Evolutionary conservation across 2,888 invertebrate species (phyloP).

Genomic region (Rhagonycha lutea): DNA sequence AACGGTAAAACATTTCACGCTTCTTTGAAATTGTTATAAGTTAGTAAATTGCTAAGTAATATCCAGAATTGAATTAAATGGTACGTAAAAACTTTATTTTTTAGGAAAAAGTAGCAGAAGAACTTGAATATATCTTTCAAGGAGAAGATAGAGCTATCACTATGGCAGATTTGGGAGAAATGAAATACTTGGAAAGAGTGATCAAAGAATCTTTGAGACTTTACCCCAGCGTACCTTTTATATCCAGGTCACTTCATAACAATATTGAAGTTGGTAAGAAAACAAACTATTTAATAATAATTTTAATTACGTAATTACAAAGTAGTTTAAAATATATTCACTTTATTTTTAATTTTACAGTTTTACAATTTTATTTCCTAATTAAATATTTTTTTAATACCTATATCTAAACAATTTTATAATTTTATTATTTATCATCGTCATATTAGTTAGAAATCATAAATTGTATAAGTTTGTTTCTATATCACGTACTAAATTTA

Average conservation of each 20-base stretch:
- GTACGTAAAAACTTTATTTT: conserved; percentile 1
- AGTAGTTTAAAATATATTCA: no score
- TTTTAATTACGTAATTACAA: not conserved
- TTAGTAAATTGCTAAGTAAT: conserved; percentile 2
- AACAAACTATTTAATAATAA: not conserved
- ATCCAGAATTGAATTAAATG: conserved; percentile 3
- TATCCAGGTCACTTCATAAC: conserved; percentile 39
- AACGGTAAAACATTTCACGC: not conserved
- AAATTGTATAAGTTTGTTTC: not conserved
- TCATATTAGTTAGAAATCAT: not conserved
- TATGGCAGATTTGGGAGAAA: conserved; percentile 40
- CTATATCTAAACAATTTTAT: not conserved
- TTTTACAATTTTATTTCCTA: no score
- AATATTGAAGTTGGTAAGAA: conserved; percentile 40
- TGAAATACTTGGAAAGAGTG: conserved; percentile 47
- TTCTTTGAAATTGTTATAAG: not conserved
- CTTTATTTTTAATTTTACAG: no score
- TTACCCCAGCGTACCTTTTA: conserved; percentile 46
- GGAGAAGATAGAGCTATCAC: conserved; percentile 36
- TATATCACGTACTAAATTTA: not conserved
- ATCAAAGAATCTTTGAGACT: conserved; percentile 47
- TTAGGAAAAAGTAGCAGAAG: conserved; percentile 46
- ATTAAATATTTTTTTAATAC: no score
- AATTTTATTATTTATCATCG: not conserved
- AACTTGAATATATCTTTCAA: conserved; percentile 41